Percentiles rank a stretch among this genome's conserved stretches.
phyloP scores from a whole-genome alignment of 92 coral and sea anemone species.

The Desmophyllum pertusum region DNA sequence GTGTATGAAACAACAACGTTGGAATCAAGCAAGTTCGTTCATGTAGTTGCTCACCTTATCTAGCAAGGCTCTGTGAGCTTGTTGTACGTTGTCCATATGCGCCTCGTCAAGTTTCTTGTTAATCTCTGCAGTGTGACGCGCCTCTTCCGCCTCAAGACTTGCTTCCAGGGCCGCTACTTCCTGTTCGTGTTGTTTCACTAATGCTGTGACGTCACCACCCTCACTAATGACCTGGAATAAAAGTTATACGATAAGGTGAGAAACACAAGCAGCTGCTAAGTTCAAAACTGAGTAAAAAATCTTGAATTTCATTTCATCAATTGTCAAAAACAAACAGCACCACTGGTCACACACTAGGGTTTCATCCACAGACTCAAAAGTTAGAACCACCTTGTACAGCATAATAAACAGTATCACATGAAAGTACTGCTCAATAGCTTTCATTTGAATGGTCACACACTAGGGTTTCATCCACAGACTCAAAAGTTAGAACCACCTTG shows the following conservation, averaged over 20 bases:
- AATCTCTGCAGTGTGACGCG: slow-evolving; percentile 81
- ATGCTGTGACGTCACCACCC: slow-evolving; percentile 74
- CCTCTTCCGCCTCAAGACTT: slow-evolving; percentile 88
- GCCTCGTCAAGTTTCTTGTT: slow-evolving; percentile 78
- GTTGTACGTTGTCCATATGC: slow-evolving; percentile 84
- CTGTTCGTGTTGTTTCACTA: slow-evolving; percentile 79
- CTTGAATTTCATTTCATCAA: too few species aligned
- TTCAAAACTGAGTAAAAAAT: too few species aligned
- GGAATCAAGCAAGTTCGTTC: neutral
- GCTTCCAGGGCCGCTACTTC: slow-evolving; percentile 84
- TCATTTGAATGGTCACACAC: too few species aligned
- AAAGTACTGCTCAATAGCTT: too few species aligned
- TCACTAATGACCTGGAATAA: slow-evolving; percentile 83
- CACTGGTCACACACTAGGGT: too few species aligned
- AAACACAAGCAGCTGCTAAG: neutral
- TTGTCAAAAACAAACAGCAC: too few species aligned
- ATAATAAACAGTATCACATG: too few species aligned
- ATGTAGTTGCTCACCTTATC: slow-evolving; percentile 74
- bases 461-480: too few species aligned
- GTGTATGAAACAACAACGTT: neutral
- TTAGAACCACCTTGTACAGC: too few species aligned
- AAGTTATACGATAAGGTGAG: neutral
- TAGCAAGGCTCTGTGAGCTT: slow-evolving; percentile 74
- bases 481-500: too few species aligned
- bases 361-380: too few species aligned